Base-by-base conservation (phyloP, 1,140 invertebrate genomes). In the Mizuhopecten yessoensis region DNA sequence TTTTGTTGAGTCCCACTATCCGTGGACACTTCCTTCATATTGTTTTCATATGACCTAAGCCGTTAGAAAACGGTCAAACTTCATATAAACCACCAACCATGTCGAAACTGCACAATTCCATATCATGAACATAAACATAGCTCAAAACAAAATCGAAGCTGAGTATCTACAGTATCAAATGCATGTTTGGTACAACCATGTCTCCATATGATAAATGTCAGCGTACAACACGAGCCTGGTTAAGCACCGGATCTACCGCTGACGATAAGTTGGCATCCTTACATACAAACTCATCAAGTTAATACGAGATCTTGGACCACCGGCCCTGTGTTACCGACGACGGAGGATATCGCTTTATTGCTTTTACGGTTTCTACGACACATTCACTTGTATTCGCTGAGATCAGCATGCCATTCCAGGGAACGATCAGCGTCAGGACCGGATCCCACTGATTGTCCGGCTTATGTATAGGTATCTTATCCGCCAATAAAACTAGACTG, bases 401-500 rank as follows among this genome's bases (percentile, higher is more conserved):
- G 57, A 75, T 75, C 57, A 75, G 57, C n/a, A 75, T 75, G 57
- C 57, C 57, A 75, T 75, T 75, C 23, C 57, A 9, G 0, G 23
- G 57, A 75, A 23, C 29, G 57, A 23, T 75, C 57, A 75, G n/a
- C 9, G 5, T 75, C 57, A 75, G 57, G 23, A 0, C n/a, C 57
- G 57, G 57, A 75, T 75, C 57, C 0, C 57, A 11, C 57, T 75
- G 57, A 75, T 75, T 75, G 57, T 29, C 23, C n/a, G 57, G n/a
- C 57, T 75, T 75, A 75, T 75, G 57, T 75, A 75, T 75, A 29
- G 57, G 1, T 75, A 75, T 75, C 57, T 75, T 29, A 75, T 75
- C 57, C 29, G 57, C 57, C 57, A 75, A 75, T 75, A 75, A 75
- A 75, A 75, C 57, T 2, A 75, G 57, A 75, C 57, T n/a, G 57